A percentile compares a stretch with the other conserved stretches of the same genome.
Evolutionary conservation across 53 echinoderm and acorn worm genomes (phyloP).

Genomic region (Echinarachnius parma): DNA sequence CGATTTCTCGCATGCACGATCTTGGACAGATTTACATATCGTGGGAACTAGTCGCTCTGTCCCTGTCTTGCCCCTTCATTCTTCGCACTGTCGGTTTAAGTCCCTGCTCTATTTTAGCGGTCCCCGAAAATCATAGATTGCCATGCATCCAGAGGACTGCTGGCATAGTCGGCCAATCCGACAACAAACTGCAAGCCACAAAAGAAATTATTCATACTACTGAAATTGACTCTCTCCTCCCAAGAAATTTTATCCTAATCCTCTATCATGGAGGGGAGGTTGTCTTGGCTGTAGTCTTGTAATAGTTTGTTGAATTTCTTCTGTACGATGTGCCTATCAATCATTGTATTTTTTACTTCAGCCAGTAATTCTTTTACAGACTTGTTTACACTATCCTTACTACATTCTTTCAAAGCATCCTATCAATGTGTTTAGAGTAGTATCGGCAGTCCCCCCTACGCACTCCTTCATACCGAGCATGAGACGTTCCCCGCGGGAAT

Average conservation of each 20-base stretch:
- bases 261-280: constrained; percentile 33
- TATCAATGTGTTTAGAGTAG: not conserved
- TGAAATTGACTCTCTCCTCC: constrained; percentile 31
- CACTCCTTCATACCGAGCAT: constrained; percentile 2
- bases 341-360: constrained; percentile 54
- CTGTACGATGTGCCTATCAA: constrained; percentile 38
- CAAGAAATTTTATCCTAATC: constrained; percentile 34
- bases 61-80: constrained; percentile 36
- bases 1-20: constrained; percentile 52
- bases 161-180: constrained; percentile 51
- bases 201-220: constrained; percentile 47
- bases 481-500: not conserved
- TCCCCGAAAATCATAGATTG: constrained; percentile 42
- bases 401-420: not conserved
- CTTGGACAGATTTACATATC: constrained; percentile 60
- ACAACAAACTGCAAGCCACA: constrained; percentile 53
- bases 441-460: not conserved
- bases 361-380: constrained; percentile 1
- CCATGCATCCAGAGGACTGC: constrained; percentile 18
- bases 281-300: constrained; percentile 38
- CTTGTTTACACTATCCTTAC: not conserved
- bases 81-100: not conserved
- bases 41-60: constrained; percentile 53
- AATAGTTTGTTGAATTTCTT: constrained; percentile 49
- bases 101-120: constrained; percentile 14